Percentiles rank a stretch among this genome's conserved stretches.
These are phyloP conservation scores for Cromileptes altivelis DNA, from an alignment of 2,113 vertebrate genomes.

Conservation along the genomic window DNA sequence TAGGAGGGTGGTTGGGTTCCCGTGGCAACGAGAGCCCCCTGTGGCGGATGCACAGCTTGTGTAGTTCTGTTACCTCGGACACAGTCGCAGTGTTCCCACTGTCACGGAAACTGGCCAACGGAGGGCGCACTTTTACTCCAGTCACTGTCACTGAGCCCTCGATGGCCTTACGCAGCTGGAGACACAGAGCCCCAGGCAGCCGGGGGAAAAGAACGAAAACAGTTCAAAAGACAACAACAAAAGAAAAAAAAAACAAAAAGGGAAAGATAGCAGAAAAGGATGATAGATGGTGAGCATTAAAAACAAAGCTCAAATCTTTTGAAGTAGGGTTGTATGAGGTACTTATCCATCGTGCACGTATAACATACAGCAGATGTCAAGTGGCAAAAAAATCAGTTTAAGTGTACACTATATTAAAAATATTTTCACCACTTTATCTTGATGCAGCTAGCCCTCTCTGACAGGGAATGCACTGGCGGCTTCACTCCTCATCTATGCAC, in stretches of 20 bases:
- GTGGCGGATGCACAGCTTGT: conserved; percentile 94
- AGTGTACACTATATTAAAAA: too few species aligned
- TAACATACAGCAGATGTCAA: too few species aligned
- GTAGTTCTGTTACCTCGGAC: conserved; percentile 93
- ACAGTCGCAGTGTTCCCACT: conserved; percentile 91
- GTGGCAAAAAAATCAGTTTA: too few species aligned
- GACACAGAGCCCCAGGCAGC: neutral
- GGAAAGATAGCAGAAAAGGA: neutral
- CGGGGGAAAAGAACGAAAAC: neutral
- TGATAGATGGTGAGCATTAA: neutral
- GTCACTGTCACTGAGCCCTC: conserved; percentile 96
- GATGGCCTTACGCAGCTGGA: conserved; percentile 95
- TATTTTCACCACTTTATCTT: too few species aligned
- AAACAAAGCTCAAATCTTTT: too few species aligned
- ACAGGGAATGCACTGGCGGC: too few species aligned
- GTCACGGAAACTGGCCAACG: conserved; percentile 96
- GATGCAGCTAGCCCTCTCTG: too few species aligned
- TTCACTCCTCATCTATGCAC: too few species aligned
- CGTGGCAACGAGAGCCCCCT: conserved; percentile 90
- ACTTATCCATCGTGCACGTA: too few species aligned
- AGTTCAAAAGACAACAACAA: neutral
- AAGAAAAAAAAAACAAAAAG: neutral
- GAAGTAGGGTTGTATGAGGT: too few species aligned
- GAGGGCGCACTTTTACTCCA: conserved; percentile 95
- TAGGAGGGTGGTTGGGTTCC: conserved; percentile 88